Evolutionary conservation across 2,888 invertebrate species (phyloP), one percentile per base, ranked within the genome.

Genomic region (Mamestra brassicae): DNA sequence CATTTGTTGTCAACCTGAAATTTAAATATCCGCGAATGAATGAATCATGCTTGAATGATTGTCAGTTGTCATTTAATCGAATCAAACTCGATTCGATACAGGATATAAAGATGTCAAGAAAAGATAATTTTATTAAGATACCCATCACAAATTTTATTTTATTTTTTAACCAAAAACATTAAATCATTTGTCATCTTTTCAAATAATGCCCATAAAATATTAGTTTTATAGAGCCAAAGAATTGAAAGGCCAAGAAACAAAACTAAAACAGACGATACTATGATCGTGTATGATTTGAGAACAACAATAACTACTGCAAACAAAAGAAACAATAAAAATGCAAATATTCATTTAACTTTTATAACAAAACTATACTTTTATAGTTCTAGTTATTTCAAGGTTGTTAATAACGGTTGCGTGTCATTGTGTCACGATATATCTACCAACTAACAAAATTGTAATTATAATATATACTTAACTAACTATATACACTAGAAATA

Each of bases 341-440:
- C 60, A 66, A 66, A 50, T 57, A 47, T 61, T 58, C 26, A 36
- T n/a, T 50, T 73, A 47, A 55, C 34, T 62, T 66, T 73, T 54
- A 50, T 13, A 52, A 42, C 65, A 45, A 66, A 55, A 66, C 75
- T 10, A 42, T 11, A 50, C 8, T 50, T 73, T 67, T 67, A 76
- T 66, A 55, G 34, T 74, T 26, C 62, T 11, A 11, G 74, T 55
- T 74, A 36, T 65, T 60, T 62, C 50, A 63, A 63, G 62, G 50
- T 63, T 36, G 17, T 17, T 15, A 38, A 45, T 2, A 17, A 68
- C 55, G 17, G 17, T 47, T 13, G 45, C 38, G 3, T 26, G 7
- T 1, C 55, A 57, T 55, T 47, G 2, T 26, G 5, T 1, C 55
- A 57, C 17, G 36, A 36, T 15, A 10, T 4, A 15, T 0, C 4